A percentile compares a stretch with the other conserved stretches of the same genome.
These are phyloP conservation scores for Paraescarpia echinospica DNA, from an alignment of 1,140 invertebrate species.

Conservation along the genomic window DNA sequence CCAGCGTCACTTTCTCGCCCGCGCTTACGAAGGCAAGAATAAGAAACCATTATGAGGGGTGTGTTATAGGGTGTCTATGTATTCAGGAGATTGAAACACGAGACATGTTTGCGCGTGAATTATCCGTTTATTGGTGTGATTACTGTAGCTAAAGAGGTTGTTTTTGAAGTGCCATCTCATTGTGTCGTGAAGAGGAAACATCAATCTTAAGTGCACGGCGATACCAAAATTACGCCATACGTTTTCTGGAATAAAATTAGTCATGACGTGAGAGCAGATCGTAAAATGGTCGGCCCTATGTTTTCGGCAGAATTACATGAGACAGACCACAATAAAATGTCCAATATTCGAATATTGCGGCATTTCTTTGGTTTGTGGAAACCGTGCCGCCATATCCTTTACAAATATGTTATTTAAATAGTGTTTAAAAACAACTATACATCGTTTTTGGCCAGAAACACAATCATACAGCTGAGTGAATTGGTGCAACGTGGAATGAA, in stretches of 20 bases:
- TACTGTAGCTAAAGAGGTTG: too few relatives aligned
- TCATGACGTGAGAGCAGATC: neutral
- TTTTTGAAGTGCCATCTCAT: neutral
- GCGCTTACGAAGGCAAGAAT: neutral
- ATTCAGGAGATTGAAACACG: neutral
- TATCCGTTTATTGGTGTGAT: neutral
- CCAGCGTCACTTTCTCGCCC: neutral
- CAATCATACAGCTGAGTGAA: too few relatives aligned
- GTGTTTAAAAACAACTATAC: too few relatives aligned
- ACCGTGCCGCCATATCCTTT: too few relatives aligned
- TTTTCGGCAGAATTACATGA: neutral
- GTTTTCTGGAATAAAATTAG: neutral
- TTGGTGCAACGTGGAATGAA: too few relatives aligned
- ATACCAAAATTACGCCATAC: neutral
- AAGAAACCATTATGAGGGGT: neutral
- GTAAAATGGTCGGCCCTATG: neutral
- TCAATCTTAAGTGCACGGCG: neutral
- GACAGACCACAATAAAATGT: neutral
- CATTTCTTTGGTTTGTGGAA: too few relatives aligned
- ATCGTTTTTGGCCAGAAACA: too few relatives aligned
- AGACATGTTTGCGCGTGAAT: neutral
- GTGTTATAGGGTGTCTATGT: neutral
- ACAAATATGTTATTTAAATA: too few relatives aligned
- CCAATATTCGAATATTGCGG: too few relatives aligned
- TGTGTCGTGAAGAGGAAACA: neutral